phyloP scores from a whole-genome alignment of 2,797 vertebrate species.

The Leucoraja ocellata region DNA sequence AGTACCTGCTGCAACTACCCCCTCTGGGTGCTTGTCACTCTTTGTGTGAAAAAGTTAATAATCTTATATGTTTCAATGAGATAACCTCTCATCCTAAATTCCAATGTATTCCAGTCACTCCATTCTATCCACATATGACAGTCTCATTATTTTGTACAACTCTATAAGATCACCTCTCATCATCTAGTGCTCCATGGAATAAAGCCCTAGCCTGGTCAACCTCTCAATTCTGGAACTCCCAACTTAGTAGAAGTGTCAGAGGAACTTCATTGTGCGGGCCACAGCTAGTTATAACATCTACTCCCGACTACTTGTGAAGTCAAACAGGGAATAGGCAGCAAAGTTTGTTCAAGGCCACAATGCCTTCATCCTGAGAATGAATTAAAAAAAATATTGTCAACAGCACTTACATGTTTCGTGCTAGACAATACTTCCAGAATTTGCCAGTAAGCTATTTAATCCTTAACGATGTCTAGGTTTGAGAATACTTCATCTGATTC shows the following conservation, averaged over 20 bases:
- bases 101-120: too few species aligned
- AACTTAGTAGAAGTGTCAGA: background rate
- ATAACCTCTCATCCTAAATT: too few species aligned
- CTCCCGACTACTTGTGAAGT: background rate
- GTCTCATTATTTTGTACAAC: too few species aligned
- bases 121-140: too few species aligned
- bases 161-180: too few species aligned
- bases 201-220: too few species aligned
- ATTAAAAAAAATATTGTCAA: background rate
- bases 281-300: background rate
- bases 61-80: too few species aligned
- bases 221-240: background rate
- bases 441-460: background rate
- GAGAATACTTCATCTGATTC: background rate
- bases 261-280: background rate
- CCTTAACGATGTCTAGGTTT: background rate
- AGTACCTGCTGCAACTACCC: too few species aligned
- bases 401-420: background rate
- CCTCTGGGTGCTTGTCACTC: too few species aligned
- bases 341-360: background rate
- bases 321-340: background rate
- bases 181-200: too few species aligned
- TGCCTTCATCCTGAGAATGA: too few species aligned
- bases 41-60: too few species aligned
- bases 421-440: constrained; percentile 4